Evolutionary conservation across 2,797 vertebrate genomes (phyloP).

Genomic region (Lacerta viridis): DNA sequence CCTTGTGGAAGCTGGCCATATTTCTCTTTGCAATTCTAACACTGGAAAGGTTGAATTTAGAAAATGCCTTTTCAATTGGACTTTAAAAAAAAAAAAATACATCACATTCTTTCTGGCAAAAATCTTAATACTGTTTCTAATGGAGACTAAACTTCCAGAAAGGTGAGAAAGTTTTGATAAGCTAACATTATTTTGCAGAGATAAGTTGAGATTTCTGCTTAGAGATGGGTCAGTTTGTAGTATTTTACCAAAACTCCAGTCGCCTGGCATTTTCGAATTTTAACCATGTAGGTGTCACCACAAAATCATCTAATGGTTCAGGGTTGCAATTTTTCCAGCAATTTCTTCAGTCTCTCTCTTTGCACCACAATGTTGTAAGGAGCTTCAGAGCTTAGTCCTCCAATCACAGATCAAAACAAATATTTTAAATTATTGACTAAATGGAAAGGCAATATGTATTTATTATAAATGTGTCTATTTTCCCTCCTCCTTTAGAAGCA

Average conservation of each 20-base stretch:
- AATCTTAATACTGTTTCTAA: background rate
- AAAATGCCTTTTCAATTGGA: background rate
- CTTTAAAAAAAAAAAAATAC: background rate
- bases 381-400: background rate
- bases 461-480: background rate
- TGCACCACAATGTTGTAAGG: background rate
- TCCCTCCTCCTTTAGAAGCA: conserved; percentile 11
- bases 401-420: background rate
- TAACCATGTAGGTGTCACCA: background rate
- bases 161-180: background rate
- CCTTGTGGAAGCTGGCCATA: background rate
- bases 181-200: background rate
- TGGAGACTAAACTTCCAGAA: background rate
- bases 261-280: background rate
- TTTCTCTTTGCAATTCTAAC: background rate
- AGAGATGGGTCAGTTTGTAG: background rate
- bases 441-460: background rate
- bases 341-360: background rate
- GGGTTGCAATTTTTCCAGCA: background rate
- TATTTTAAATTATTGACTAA: background rate
- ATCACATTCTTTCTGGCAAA: background rate
- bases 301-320: background rate
- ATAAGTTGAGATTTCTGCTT: background rate
- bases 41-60: conserved; percentile 1
- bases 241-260: background rate